Base-by-base conservation (phyloP, 1,140 invertebrate species). In the Sarcophaga peregrina region DNA sequence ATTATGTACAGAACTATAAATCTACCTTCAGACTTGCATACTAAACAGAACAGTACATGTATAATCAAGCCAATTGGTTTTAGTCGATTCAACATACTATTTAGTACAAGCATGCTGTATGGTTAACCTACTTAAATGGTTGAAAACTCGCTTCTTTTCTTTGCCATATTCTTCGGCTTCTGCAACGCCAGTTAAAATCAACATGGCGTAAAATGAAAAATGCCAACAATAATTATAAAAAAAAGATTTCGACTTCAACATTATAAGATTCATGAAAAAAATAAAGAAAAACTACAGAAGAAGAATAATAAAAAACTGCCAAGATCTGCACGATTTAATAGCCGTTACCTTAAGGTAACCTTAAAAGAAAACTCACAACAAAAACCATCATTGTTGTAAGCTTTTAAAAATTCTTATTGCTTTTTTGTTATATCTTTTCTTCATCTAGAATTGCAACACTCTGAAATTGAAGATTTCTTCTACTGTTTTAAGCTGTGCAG, bases 101-200 rank as follows among this genome's bases (percentile, higher is more conserved):
- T 10, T 10, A 52, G 20, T 37, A 37, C 25, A 37, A 37, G 25
- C 25, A 37, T 37, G 25, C 25, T 37, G 17, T 68, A 68, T 68
- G n/a, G 17, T 68, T 68, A 68, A 68, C 62, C 62, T 68, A 68
- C 62, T 68, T 68, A 68, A 68, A 68, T 68, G 62, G 17, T 68
- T 20, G n/a, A 8, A 20, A 68, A 68, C 62, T 20, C 17, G 6
- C 62, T 68, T 25, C n/a, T 8, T 25, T 68, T 25, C 20, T 58
- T 37, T n/a, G 6, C n/a, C 3, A 15, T n/a, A 11, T 58, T 58
- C 54, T 58, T 58, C 15, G n/a, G 11, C 54, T 7, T 13, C 54
- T 20, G 62, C 62, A 68, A 25, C 62, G 62, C 20, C 62, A 68
- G 62, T 68, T 68, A 68, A 68, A 68, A 20, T 68, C 62, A 68